Conservation (phyloP, 1,140 invertebrate genomes). For the Bicyclus anynana region DNA sequence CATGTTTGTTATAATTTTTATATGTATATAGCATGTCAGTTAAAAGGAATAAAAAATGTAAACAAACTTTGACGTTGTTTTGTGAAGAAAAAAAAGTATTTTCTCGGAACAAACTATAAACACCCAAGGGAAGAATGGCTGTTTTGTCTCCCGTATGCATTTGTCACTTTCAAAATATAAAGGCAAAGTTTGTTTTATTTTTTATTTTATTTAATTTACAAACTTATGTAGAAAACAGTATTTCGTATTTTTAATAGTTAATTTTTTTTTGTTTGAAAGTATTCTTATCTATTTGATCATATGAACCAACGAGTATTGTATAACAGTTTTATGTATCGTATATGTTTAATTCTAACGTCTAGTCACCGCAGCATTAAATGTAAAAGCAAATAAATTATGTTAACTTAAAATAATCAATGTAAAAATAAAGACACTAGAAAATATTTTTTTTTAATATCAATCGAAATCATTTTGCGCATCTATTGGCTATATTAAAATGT, state of each 20-base stretch:
- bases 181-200: too few relatives aligned
- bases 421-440: constrained; percentile 12
- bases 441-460: constrained; percentile 1
- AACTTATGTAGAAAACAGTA: too few relatives aligned
- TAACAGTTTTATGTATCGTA: not conserved
- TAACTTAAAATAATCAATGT: constrained; percentile 14
- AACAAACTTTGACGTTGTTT: too few relatives aligned
- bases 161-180: too few relatives aligned
- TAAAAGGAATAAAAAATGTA: too few relatives aligned
- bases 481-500: not conserved
- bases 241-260: too few relatives aligned
- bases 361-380: constrained; percentile 64
- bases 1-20: not conserved
- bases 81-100: too few relatives aligned
- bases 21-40: too few relatives aligned
- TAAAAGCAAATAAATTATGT: constrained; percentile 3
- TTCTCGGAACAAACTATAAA: too few relatives aligned
- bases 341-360: constrained; percentile 40
- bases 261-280: not conserved
- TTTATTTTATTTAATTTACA: too few relatives aligned
- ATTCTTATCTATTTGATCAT: not conserved
- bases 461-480: not conserved
- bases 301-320: not conserved
- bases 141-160: too few relatives aligned
- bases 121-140: too few relatives aligned